Evolutionary conservation across 1,140 invertebrate species (phyloP).

Genomic region (Drosophila gunungcola): DNA sequence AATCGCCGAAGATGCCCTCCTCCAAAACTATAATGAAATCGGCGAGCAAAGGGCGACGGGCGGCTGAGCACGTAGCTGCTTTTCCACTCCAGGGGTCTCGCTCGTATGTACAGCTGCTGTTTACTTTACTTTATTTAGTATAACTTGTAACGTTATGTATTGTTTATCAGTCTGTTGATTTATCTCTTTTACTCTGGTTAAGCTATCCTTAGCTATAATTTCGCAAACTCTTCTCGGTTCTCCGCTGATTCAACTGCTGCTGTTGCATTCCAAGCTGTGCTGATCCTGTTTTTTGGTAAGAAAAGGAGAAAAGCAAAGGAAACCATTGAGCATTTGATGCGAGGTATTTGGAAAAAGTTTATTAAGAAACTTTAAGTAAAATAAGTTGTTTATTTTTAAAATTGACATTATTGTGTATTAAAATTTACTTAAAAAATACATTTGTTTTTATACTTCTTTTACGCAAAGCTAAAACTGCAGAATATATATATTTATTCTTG

Average conservation of each 20-base stretch:
- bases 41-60: constrained; percentile 35
- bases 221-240: constrained; percentile 63
- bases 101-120: constrained; percentile 74
- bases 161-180: constrained; percentile 85
- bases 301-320: constrained; percentile 18
- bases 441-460: no score
- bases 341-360: not conserved
- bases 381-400: no score
- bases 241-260: constrained; percentile 52
- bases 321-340: constrained; percentile 21
- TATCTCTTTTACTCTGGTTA: constrained; percentile 75
- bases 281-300: constrained; percentile 60
- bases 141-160: constrained; percentile 78
- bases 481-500: no score
- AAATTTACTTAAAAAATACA: no score
- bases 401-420: no score
- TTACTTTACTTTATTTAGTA: constrained; percentile 76
- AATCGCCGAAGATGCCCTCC: constrained; percentile 27
- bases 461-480: no score
- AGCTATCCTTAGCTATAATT: constrained; percentile 71
- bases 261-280: constrained; percentile 52
- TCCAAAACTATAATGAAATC: constrained; percentile 40
- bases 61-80: constrained; percentile 54
- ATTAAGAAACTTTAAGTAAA: no score
- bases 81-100: constrained; percentile 49